phyloP scores from a whole-genome alignment of 2,797 vertebrate species.

The Scarus forsteni region DNA sequence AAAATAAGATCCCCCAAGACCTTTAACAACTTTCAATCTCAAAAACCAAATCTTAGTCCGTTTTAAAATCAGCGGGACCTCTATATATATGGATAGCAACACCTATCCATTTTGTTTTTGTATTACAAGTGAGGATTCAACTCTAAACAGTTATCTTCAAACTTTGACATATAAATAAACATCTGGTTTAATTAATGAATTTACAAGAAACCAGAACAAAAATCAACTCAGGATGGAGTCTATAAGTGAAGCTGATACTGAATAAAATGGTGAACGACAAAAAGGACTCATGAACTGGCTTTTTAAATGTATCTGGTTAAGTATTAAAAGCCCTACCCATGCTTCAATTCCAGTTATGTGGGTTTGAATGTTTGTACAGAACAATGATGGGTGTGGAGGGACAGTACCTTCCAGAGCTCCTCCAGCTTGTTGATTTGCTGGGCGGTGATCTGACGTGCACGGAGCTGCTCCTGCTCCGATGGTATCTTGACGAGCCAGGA shows the following conservation, averaged over 20 bases:
- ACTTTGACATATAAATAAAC: not conserved
- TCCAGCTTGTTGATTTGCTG: slow-evolving; percentile 99
- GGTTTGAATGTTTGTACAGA: slow-evolving; percentile 23
- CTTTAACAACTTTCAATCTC: too few species aligned
- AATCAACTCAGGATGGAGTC: not conserved
- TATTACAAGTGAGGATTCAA: not conserved
- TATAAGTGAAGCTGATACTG: not conserved
- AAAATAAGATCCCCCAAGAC: too few species aligned
- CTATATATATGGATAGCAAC: not conserved
- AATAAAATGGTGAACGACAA: not conserved
- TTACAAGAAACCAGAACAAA: too few species aligned
- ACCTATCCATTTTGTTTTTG: not conserved
- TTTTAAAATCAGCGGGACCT: too few species aligned
- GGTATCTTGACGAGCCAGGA: slow-evolving; percentile 99
- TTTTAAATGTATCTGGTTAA: slow-evolving; percentile 11
- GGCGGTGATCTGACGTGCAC: slow-evolving; percentile 96
- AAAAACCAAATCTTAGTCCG: too few species aligned
- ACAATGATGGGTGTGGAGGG: not conserved
- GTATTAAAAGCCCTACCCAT: not conserved
- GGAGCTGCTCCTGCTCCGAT: slow-evolving; percentile 96
- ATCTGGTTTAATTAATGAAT: too few species aligned
- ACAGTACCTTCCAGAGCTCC: slow-evolving; percentile 97
- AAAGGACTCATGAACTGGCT: slow-evolving; percentile 12
- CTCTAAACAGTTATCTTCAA: not conserved
- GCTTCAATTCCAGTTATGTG: not conserved